These are phyloP conservation scores for Naja naja DNA, from an alignment of 2,113 vertebrate species.

Conservation along the genomic window DNA sequence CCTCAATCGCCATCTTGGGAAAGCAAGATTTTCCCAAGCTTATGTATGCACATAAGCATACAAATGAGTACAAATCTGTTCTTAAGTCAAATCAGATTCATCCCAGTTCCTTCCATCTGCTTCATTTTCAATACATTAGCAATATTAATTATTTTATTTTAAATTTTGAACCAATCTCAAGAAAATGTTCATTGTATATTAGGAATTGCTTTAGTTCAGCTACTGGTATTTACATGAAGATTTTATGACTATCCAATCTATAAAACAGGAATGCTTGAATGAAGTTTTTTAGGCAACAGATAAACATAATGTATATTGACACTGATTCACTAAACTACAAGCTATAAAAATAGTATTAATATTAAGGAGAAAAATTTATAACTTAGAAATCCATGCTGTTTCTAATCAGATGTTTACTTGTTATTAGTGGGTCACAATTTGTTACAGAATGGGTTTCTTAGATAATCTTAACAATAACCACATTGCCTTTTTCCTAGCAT, in stretches of 20 bases:
- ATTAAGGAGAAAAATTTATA: background rate
- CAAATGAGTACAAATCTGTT: slow-evolving; percentile 18
- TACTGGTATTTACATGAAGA: background rate
- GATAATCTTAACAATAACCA: background rate
- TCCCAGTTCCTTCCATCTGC: slow-evolving; percentile 19
- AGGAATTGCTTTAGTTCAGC: background rate
- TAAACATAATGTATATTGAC: background rate
- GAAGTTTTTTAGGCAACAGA: accelerated
- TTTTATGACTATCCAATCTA: background rate
- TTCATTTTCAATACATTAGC: slow-evolving; percentile 34
- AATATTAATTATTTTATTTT: slow-evolving; percentile 23
- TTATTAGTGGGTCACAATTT: background rate
- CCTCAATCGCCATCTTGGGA: too few species aligned
- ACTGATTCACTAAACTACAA: background rate
- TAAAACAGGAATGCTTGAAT: background rate
- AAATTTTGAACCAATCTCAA: slow-evolving; percentile 16
- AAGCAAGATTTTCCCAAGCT: too few species aligned
- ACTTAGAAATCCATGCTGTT: background rate
- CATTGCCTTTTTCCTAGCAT: background rate
- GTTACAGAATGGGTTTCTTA: background rate
- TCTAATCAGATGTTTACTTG: background rate
- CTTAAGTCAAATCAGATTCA: slow-evolving; percentile 25
- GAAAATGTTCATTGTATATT: background rate
- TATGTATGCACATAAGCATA: background rate
- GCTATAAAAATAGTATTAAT: background rate